Base-by-base conservation (phyloP, 1,140 invertebrate species). In the Diplogasteroides magnus region DNA sequence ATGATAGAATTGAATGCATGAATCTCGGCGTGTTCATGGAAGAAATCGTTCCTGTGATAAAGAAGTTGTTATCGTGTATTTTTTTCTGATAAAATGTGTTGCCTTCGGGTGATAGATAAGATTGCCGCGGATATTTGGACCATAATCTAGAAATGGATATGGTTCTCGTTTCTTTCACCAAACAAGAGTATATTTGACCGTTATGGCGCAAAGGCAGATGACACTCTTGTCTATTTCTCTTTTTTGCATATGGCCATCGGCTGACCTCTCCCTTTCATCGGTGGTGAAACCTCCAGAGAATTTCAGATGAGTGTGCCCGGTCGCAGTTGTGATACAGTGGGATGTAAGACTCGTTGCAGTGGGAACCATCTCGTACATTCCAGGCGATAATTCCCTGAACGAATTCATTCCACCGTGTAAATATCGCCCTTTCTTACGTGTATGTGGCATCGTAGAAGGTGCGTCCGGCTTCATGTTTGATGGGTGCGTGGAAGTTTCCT, bases 401-500 rank as follows among this genome's bases (percentile, higher is more conserved):
- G 37, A 19, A 48, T 48, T 48, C 37, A 6, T 48, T 48, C 37
- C n/a, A n/a, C n/a, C n/a, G n/a, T n/a, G n/a, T n/a, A n/a, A n/a
- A n/a, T n/a, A n/a, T n/a, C n/a, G n/a, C n/a, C n/a, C n/a, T n/a
- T n/a, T n/a, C n/a, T n/a, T n/a, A n/a, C n/a, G n/a, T n/a, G n/a
- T n/a, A n/a, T n/a, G n/a, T n/a, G n/a, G n/a, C n/a, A n/a, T n/a
- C n/a, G n/a, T n/a, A n/a, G n/a, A n/a, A n/a, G n/a, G n/a, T n/a
- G n/a, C n/a, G n/a, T n/a, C n/a, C n/a, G n/a, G n/a, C n/a, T n/a
- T n/a, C n/a, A n/a, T n/a, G n/a, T n/a, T n/a, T n/a, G n/a, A n/a
- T n/a, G n/a, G n/a, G n/a, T n/a, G n/a, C n/a, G n/a, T n/a, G 27
- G 26, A 13, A n/a, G 15, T 63, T 61, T 15, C 64, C 64, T 66